phyloP scores from a whole-genome alignment of 2,113 vertebrate species.

The Peromyscus maniculatus region DNA sequence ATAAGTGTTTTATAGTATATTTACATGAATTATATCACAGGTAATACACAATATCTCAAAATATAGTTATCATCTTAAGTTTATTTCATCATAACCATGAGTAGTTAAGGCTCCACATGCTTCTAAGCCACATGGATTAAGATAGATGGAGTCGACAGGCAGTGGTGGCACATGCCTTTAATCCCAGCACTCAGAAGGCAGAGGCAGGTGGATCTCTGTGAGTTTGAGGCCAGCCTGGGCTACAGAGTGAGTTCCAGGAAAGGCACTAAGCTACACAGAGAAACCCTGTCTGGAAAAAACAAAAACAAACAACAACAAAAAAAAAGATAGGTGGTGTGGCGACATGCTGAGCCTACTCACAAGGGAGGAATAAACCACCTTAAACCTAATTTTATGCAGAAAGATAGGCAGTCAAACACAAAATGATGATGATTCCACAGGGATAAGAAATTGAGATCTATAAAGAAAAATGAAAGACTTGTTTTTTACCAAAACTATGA shows the following conservation, averaged over 20 bases:
- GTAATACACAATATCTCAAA: not conserved
- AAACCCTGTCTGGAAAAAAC: too few species aligned
- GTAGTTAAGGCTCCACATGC: not conserved
- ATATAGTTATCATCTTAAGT: not conserved
- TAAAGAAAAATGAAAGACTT: not conserved
- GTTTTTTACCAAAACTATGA: conserved; percentile 27
- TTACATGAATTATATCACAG: not conserved
- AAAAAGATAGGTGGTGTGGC: not conserved
- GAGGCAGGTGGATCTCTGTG: too few species aligned
- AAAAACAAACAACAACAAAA: too few species aligned
- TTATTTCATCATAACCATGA: conserved; percentile 11
- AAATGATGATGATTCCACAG: not conserved
- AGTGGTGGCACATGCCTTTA: too few species aligned
- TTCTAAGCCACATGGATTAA: not conserved
- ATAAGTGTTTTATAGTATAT: not conserved
- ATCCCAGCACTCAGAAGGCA: too few species aligned
- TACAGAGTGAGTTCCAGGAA: too few species aligned
- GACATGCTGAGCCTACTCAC: not conserved
- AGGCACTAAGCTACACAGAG: too few species aligned
- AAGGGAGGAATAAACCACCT: not conserved
- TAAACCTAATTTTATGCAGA: not conserved
- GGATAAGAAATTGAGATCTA: conserved; percentile 14
- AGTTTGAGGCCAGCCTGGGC: too few species aligned
- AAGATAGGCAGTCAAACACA: not conserved
- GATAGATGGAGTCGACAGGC: not conserved